A percentile compares a stretch with the other conserved stretches of the same genome.
phyloP scores from a whole-genome alignment of 1,140 invertebrate species.

The Drosophila watanabei region DNA sequence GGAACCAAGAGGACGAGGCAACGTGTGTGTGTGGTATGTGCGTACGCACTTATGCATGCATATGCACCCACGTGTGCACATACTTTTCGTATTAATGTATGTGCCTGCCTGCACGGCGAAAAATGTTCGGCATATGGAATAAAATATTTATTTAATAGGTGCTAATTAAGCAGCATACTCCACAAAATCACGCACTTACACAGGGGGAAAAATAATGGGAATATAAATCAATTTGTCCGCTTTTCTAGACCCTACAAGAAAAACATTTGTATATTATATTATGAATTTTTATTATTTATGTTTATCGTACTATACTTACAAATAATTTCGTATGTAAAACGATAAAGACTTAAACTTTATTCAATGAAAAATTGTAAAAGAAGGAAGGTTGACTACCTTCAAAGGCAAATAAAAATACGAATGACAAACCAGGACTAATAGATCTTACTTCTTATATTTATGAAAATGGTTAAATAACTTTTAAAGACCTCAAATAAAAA shows the following conservation, averaged over 20 bases:
- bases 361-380: not conserved
- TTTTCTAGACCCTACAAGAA: not conserved
- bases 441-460: no score
- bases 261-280: not conserved
- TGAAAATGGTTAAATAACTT: not conserved
- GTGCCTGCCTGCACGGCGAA: conserved; percentile 23
- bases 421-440: no score
- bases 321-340: not conserved
- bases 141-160: conserved; percentile 48
- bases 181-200: conserved; percentile 38
- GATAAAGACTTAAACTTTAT: not conserved
- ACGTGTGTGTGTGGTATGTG: conserved; percentile 39
- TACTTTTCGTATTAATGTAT: conserved; percentile 23
- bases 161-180: conserved; percentile 36
- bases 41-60: conserved; percentile 39
- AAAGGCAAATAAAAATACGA: no score
- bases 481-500: not conserved
- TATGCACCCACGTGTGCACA: conserved; percentile 35
- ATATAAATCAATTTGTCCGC: not conserved
- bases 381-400: not conserved
- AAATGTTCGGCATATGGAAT: conserved; percentile 16
- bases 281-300: no score
- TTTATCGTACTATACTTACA: no score
- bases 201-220: not conserved
- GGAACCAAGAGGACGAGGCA: not conserved